Evolutionary conservation across 2,888 invertebrate genomes (phyloP).

Genomic region (Melieria crassipennis): DNA sequence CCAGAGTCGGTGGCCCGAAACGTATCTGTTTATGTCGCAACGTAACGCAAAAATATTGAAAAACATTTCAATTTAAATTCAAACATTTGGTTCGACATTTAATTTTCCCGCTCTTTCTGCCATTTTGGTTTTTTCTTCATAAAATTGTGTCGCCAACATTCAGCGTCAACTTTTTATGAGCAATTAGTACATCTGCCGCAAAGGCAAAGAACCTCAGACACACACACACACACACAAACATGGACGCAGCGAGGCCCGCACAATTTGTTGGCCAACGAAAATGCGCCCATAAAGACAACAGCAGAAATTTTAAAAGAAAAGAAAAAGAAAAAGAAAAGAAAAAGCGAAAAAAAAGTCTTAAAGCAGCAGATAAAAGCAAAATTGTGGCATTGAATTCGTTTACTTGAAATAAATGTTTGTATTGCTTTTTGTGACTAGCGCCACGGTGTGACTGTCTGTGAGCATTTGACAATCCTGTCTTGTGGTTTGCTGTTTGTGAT

Average conservation of each 20-base stretch:
- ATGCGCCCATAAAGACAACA: too few species aligned
- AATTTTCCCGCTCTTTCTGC: not conserved
- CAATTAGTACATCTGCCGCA: conserved; percentile 60
- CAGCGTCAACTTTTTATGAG: conserved; percentile 59
- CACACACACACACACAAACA: too few species aligned
- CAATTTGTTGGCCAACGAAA: too few species aligned
- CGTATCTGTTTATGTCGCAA: too few species aligned
- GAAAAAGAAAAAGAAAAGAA: not conserved
- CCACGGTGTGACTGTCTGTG: too few species aligned
- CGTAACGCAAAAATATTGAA: too few species aligned
- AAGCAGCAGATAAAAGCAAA: not conserved
- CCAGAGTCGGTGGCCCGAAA: too few species aligned
- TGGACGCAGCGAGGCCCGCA: too few species aligned
- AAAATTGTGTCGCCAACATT: conserved; percentile 40
- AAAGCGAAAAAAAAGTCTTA: not conserved
- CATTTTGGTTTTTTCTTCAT: not conserved
- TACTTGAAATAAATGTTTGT: not conserved
- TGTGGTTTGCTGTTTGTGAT: too few species aligned
- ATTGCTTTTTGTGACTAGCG: not conserved
- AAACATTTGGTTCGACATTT: not conserved
- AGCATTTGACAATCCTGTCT: too few species aligned
- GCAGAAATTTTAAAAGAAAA: not conserved
- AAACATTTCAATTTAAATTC: not conserved
- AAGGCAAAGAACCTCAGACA: conserved; percentile 32
- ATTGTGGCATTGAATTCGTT: not conserved